Evolutionary conservation across 2,888 invertebrate genomes (phyloP).

Genomic region (Diadromus collaris): DNA sequence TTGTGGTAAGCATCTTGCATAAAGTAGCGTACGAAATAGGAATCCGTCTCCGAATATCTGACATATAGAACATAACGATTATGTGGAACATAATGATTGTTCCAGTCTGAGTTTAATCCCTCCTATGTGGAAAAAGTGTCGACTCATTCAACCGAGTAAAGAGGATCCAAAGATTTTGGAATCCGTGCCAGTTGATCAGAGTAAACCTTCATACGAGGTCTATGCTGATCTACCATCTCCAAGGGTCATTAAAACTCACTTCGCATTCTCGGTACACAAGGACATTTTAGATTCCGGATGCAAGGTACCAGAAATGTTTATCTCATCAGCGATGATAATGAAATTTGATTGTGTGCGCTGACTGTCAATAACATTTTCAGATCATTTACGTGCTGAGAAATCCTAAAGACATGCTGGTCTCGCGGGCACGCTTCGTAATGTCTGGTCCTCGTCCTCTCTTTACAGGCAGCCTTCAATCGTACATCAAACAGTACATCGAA

Average conservation of each 20-base stretch:
- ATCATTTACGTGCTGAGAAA: slow-evolving; percentile 75
- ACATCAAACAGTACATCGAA: slow-evolving; percentile 69
- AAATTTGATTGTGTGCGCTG: neutral
- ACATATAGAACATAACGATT: neutral
- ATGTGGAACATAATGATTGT: neutral
- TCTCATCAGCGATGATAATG: neutral
- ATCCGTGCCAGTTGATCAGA: slow-evolving; percentile 79
- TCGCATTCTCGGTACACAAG: slow-evolving; percentile 87
- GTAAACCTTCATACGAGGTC: slow-evolving; percentile 83
- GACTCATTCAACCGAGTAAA: slow-evolving; percentile 74
- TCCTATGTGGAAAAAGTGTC: slow-evolving; percentile 30
- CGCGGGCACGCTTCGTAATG: slow-evolving; percentile 68
- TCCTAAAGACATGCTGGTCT: slow-evolving; percentile 75
- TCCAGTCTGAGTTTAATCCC: slow-evolving; percentile 42
- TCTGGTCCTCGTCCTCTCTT: slow-evolving; percentile 45
- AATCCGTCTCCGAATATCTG: neutral
- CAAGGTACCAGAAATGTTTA: slow-evolving; percentile 51
- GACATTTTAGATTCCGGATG: slow-evolving; percentile 55
- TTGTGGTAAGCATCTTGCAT: slow-evolving; percentile 26
- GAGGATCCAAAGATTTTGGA: slow-evolving; percentile 81
- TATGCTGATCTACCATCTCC: slow-evolving; percentile 79
- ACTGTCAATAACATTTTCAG: slow-evolving; percentile 60
- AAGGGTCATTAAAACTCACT: slow-evolving; percentile 85
- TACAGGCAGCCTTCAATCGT: slow-evolving; percentile 67
- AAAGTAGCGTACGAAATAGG: neutral